phyloP scores from a whole-genome alignment of 2,888 invertebrate genomes.

The Palloptera scutellata region DNA sequence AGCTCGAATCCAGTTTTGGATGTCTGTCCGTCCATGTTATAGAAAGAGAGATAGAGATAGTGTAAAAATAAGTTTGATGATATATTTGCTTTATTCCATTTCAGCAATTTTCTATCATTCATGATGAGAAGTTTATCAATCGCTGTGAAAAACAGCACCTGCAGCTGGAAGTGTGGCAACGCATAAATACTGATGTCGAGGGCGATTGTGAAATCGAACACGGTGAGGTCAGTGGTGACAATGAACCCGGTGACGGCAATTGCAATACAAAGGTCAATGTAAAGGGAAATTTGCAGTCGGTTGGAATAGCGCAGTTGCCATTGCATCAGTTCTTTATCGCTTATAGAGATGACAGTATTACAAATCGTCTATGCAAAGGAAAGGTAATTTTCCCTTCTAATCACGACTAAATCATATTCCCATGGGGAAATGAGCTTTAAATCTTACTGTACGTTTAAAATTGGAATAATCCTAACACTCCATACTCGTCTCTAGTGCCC shows the following conservation, averaged over 20 bases:
- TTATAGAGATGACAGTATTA: slow-evolving; percentile 68
- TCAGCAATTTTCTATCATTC: slow-evolving; percentile 68
- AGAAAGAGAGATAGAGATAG: too few species aligned
- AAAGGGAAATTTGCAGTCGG: slow-evolving; percentile 43
- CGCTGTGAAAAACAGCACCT: slow-evolving; percentile 68
- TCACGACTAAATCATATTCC: not conserved
- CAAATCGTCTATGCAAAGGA: slow-evolving; percentile 67
- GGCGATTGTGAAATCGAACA: too few species aligned
- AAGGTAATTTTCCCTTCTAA: slow-evolving; percentile 61
- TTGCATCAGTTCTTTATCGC: slow-evolving; percentile 71
- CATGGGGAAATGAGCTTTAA: not conserved
- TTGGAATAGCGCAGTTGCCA: slow-evolving; percentile 68
- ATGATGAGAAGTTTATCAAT: slow-evolving; percentile 67
- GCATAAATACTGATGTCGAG: slow-evolving; percentile 24
- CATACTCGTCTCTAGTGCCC: too few species aligned
- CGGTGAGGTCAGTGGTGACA: slow-evolving; percentile 35
- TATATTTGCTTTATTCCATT: slow-evolving; percentile 36
- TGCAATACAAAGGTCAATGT: not conserved
- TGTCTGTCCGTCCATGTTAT: too few species aligned
- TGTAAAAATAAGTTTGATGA: not conserved
- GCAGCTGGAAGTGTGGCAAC: slow-evolving; percentile 66
- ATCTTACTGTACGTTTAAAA: too few species aligned
- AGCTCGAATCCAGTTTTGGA: not conserved
- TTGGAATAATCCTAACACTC: too few species aligned
- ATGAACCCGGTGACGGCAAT: slow-evolving; percentile 63